Conservation (phyloP, 2,888 invertebrate genomes). For the Cecidostiba fungosa region DNA sequence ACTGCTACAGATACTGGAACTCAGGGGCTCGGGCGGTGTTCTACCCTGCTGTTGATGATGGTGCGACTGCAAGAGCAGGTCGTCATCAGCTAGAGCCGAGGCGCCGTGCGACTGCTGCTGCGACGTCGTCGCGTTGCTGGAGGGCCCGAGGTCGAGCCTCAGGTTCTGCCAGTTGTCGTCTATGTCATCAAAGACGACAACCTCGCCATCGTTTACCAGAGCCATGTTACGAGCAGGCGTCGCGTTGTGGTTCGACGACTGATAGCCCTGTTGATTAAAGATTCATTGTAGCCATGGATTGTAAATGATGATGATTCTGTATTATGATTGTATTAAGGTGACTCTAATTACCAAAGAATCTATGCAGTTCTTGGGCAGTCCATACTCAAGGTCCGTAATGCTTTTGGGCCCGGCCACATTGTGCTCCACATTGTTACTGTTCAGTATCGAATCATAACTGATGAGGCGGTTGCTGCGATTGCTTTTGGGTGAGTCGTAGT, state of each 20-base stretch:
- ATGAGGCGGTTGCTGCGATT: conserved; percentile 74
- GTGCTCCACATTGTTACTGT: conserved; percentile 80
- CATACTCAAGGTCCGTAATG: conserved; percentile 78
- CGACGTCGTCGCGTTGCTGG: background rate
- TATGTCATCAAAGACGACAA: conserved; percentile 93
- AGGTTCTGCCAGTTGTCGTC: conserved; percentile 89
- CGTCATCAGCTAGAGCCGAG: conserved; percentile 35
- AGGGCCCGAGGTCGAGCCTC: conserved; percentile 72
- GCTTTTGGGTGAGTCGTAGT: conserved; percentile 78
- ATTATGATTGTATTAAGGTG: background rate
- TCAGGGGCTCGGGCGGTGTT: conserved; percentile 76
- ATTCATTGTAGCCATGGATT: background rate
- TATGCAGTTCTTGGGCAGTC: conserved; percentile 77
- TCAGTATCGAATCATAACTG: conserved; percentile 78
- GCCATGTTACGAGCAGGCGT: conserved; percentile 78
- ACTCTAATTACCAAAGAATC: conserved; percentile 71
- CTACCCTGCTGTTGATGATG: conserved; percentile 68
- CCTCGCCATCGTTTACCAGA: conserved; percentile 87
- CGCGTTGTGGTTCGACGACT: conserved; percentile 74
- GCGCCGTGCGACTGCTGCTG: background rate
- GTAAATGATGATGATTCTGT: background rate
- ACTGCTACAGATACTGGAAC: conserved; percentile 78
- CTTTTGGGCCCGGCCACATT: conserved; percentile 74
- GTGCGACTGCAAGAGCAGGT: conserved; percentile 33
- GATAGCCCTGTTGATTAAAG: conserved; percentile 57